phyloP scores from a whole-genome alignment of 1,140 invertebrate genomes.

The Calliphora vicina region DNA sequence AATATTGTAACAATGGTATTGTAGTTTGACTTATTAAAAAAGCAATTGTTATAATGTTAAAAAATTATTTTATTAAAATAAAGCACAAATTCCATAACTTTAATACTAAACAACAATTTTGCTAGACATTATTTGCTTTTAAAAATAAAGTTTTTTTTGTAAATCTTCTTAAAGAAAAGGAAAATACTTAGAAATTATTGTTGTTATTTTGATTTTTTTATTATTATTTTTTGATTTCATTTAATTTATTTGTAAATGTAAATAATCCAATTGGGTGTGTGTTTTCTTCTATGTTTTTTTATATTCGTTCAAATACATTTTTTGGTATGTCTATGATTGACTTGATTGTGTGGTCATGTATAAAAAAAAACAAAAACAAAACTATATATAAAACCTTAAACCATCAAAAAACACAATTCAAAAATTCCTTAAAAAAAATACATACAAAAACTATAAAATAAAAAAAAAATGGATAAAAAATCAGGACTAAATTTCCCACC shows the following conservation, averaged over 20 bases:
- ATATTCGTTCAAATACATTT: conserved; percentile 62
- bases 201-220: conserved; percentile 9
- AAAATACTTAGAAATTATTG: background rate
- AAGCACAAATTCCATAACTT: too few species aligned
- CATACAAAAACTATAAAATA: conserved; percentile 40
- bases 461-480: conserved; percentile 50
- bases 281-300: conserved; percentile 63
- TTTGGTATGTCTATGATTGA: conserved; percentile 64
- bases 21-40: too few species aligned
- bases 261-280: conserved; percentile 64
- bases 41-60: too few species aligned
- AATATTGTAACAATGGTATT: too few species aligned
- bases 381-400: conserved; percentile 53
- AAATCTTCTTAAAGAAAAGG: background rate
- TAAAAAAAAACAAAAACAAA: conserved; percentile 52
- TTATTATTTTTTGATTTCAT: background rate
- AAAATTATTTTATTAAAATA: too few species aligned
- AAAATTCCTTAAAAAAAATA: conserved; percentile 43
- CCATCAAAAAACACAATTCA: conserved; percentile 40
- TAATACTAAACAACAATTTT: too few species aligned
- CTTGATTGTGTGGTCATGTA: conserved; percentile 64
- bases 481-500: conserved; percentile 64
- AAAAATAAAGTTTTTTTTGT: background rate
- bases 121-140: too few species aligned
- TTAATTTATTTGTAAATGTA: conserved; percentile 58